Evolutionary conservation across 2,113 vertebrate genomes (phyloP), one percentile per base, ranked within the genome.

Genomic region (Sinocyclocheilus grahami): DNA sequence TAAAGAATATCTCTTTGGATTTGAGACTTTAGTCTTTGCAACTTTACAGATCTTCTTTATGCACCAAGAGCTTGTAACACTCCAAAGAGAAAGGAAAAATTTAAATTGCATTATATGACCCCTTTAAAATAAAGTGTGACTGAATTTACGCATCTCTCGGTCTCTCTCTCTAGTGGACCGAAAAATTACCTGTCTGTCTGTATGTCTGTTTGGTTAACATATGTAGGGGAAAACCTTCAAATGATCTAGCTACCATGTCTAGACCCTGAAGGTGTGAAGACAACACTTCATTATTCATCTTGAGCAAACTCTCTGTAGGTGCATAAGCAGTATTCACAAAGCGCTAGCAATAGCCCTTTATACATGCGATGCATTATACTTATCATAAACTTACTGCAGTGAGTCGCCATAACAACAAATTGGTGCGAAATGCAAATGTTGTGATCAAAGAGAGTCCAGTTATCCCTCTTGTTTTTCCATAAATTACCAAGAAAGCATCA

Each of bases 401-500:
- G 27, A 55, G 48, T 69, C 18, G 7, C 53, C 58, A 80, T 60
- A 63, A 62, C 78, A 80, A 80, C 78, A 62, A 72, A 71, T 20
- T 42, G 51, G 69, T 74, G 51, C 5, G 1, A 55, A 84, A 84
- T 84, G 69, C 51, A 74, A 74, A 84, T 74, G 48, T 42, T 42
- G 30, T 42, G 67, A 84, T 55, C 63, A 46, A 83, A 83, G 65
- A 71, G 60, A 69, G 46, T 74, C 69, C 67, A 74, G 82, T 74
- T 84, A 84, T 58, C 51, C 30, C 48, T 58, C 12, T 74, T 42
- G 69, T 58, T 55, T 83, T 74, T 22, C 30, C 69, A 55, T 60
- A 84, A 84, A 84, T 84, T 74, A 74, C 33, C 82, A 58, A 11
- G 16, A 24, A 84, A 42, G 10, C 82, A 84, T 84, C 82, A 84